Conservation (phyloP, 2,888 invertebrate species). For the Yponomeuta plumbellus region DNA sequence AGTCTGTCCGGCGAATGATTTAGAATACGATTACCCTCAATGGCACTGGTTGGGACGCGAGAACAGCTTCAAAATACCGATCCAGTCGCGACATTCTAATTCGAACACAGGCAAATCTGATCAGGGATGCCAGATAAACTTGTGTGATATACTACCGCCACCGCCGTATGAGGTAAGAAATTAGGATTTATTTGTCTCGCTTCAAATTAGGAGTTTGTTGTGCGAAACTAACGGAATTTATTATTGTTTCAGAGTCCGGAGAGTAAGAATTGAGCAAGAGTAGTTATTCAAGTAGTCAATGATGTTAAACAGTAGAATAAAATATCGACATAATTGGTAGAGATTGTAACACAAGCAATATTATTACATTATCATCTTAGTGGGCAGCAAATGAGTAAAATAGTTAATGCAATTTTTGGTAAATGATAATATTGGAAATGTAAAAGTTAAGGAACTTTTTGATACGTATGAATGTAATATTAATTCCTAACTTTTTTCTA, state of each 20-base stretch:
- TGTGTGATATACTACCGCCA: constrained; percentile 80
- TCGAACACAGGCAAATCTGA: constrained; percentile 68
- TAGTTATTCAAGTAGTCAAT: constrained; percentile 13
- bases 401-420: not conserved
- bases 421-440: not conserved
- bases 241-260: constrained; percentile 61
- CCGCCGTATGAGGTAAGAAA: constrained; percentile 76
- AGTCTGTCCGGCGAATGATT: constrained; percentile 67
- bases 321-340: not conserved
- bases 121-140: constrained; percentile 77
- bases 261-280: constrained; percentile 44
- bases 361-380: constrained; percentile 40
- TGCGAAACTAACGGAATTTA: not conserved
- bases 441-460: constrained; percentile 39
- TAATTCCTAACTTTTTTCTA: constrained; percentile 70
- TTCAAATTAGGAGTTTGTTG: not conserved
- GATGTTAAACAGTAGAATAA: not conserved
- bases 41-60: constrained; percentile 72
- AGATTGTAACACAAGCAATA: constrained; percentile 41
- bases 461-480: constrained; percentile 32
- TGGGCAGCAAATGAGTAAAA: constrained; percentile 18
- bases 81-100: constrained; percentile 68
- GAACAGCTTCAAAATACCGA: constrained; percentile 74
- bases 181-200: not conserved
- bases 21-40: constrained; percentile 72